Evolutionary conservation across 2,113 vertebrate genomes (phyloP).

Genomic region (Acanthochromis polyacanthus): DNA sequence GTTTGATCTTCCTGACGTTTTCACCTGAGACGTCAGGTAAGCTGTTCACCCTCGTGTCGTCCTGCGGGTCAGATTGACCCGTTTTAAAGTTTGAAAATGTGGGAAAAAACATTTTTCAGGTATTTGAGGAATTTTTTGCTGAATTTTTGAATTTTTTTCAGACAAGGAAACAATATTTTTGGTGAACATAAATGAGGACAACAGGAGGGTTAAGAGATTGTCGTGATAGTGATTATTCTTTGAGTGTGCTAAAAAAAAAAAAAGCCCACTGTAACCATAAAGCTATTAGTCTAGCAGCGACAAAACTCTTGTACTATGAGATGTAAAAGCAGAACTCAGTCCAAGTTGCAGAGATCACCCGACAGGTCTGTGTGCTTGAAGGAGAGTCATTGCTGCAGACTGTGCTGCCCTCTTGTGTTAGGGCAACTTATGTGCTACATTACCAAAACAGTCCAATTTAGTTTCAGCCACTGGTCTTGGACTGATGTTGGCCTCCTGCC

Average conservation of each 20-base stretch:
- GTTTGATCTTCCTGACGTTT: constrained; percentile 18
- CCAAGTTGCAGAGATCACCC: constrained; percentile 24
- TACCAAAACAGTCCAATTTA: background rate
- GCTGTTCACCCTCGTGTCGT: too few relatives aligned
- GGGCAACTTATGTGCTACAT: background rate
- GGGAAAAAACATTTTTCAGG: too few relatives aligned
- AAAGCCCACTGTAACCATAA: background rate
- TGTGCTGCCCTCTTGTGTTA: constrained; percentile 75
- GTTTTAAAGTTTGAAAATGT: too few relatives aligned
- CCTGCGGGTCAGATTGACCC: too few relatives aligned
- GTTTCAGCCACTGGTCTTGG: background rate
- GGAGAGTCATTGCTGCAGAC: constrained; percentile 30
- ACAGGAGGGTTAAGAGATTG: constrained; percentile 16
- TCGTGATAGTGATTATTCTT: background rate
- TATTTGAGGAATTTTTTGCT: too few relatives aligned
- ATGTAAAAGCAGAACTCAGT: constrained; percentile 28
- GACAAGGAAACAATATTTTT: too few relatives aligned
- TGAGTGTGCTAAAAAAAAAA: constrained; percentile 4
- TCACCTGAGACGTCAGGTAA: background rate
- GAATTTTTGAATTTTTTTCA: too few relatives aligned
- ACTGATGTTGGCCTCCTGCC: background rate
- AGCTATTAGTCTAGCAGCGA: constrained; percentile 21
- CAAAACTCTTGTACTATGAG: constrained; percentile 9
- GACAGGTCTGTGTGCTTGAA: background rate
- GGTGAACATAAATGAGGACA: too few relatives aligned